Evolutionary conservation across 2,888 invertebrate species (phyloP).

Genomic region (Sisyra terminalis): DNA sequence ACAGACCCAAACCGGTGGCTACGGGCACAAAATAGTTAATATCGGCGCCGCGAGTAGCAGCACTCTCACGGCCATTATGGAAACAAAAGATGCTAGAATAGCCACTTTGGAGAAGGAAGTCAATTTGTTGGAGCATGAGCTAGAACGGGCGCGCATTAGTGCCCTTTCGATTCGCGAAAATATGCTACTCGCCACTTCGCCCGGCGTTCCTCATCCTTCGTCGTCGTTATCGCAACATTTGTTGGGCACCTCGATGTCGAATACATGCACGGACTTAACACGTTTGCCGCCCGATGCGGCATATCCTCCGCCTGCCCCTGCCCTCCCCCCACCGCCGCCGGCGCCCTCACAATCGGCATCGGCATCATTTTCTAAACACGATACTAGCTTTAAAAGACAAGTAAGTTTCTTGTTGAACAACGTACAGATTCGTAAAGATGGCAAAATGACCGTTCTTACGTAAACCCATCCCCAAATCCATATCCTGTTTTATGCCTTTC

Average conservation of each 20-base stretch:
- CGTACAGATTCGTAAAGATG: constrained; percentile 61
- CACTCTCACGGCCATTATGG: constrained; percentile 62
- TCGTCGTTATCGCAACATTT: constrained; percentile 32
- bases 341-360: constrained; percentile 9
- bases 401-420: constrained; percentile 73
- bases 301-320: constrained; percentile 18
- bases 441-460: constrained; percentile 29
- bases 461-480: constrained; percentile 8
- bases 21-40: constrained; percentile 11
- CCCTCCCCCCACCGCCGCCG: constrained; percentile 26
- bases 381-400: constrained; percentile 60
- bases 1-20: constrained; percentile 27
- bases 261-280: constrained; percentile 20
- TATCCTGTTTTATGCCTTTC: too few relatives aligned
- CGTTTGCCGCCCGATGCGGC: constrained; percentile 32
- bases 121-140: constrained; percentile 60
- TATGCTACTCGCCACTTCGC: constrained; percentile 3
- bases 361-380: constrained; percentile 38
- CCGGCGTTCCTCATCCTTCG: constrained; percentile 21
- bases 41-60: constrained; percentile 27
- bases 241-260: constrained; percentile 20
- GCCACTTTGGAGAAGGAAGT: constrained; percentile 76
- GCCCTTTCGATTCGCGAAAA: constrained; percentile 2
- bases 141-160: constrained; percentile 33
- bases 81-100: constrained; percentile 77